A percentile compares a stretch with the other conserved stretches of the same genome.
phyloP scores from a whole-genome alignment of 2,888 invertebrate species.

The Pseudococcus viburni region DNA sequence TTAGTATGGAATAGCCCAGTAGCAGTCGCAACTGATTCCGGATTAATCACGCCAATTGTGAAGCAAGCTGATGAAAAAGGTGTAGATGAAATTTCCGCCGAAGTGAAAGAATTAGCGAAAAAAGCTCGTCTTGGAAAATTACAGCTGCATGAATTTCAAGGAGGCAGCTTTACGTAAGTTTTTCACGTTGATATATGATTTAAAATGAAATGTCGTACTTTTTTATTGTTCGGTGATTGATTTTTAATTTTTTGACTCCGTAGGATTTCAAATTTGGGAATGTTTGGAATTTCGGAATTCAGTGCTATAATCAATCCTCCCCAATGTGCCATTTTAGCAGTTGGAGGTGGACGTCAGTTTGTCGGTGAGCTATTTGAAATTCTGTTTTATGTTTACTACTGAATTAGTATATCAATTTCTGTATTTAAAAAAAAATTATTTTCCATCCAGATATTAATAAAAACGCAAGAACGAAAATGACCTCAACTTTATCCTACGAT shows the following conservation, averaged over 20 bases:
- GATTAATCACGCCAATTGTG: slow-evolving; percentile 79
- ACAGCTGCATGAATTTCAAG: slow-evolving; percentile 80
- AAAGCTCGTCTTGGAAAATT: slow-evolving; percentile 77
- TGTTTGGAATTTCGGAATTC: slow-evolving; percentile 79
- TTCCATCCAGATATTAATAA: slow-evolving; percentile 71
- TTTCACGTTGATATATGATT: no score
- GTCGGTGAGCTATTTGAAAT: no score
- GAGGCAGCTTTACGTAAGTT: slow-evolving; percentile 74
- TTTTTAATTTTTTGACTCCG: no score
- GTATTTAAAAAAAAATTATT: no score
- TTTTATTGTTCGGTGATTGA: no score
- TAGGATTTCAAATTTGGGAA: slow-evolving; percentile 80
- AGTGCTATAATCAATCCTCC: slow-evolving; percentile 80
- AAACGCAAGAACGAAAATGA: slow-evolving; percentile 72
- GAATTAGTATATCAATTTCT: no score
- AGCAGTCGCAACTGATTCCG: slow-evolving; percentile 78
- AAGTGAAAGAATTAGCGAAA: slow-evolving; percentile 74
- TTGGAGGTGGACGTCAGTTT: slow-evolving; percentile 72
- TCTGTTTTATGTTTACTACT: no score
- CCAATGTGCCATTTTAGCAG: slow-evolving; percentile 79
- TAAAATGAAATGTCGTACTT: no score
- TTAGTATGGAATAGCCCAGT: no score
- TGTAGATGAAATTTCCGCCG: slow-evolving; percentile 74
- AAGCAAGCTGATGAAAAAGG: slow-evolving; percentile 74
- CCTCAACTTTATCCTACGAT: slow-evolving; percentile 77